phyloP scores from a whole-genome alignment of 2,888 invertebrate genomes.

The Drosophila macrospina region DNA sequence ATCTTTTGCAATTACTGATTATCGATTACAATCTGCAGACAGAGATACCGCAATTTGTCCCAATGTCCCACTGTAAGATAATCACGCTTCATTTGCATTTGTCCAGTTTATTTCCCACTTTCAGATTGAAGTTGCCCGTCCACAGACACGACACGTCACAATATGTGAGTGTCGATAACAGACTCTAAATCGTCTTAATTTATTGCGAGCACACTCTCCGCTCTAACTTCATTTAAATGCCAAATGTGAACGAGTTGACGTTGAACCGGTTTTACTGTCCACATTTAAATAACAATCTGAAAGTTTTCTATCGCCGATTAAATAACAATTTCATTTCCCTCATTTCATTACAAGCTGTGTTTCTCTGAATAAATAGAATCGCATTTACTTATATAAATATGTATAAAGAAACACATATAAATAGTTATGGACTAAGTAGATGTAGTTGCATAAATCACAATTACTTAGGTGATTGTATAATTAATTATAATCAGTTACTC shows the following conservation, averaged over 20 bases:
- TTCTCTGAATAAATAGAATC: constrained; percentile 1
- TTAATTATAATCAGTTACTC: too few species aligned
- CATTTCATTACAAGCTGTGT: background rate
- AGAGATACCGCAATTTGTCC: background rate
- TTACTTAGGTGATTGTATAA: background rate
- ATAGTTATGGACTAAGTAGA: too few species aligned
- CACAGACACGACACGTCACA: background rate
- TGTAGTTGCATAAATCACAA: too few species aligned
- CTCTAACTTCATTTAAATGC: constrained; percentile 17
- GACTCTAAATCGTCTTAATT: constrained; percentile 29
- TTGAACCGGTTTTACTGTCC: constrained; percentile 34
- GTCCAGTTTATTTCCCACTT: constrained; percentile 11
- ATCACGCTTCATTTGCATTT: constrained; percentile 4
- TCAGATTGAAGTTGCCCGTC: constrained; percentile 2
- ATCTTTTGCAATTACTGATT: background rate
- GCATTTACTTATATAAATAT: background rate
- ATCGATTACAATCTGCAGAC: background rate
- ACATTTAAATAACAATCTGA: constrained; percentile 11
- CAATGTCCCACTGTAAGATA: background rate
- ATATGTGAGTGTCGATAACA: constrained; percentile 1
- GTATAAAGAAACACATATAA: too few species aligned
- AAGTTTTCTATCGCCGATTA: constrained; percentile 31
- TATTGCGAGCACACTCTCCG: constrained; percentile 10
- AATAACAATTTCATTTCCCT: constrained; percentile 29
- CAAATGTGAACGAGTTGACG: constrained; percentile 7